Conservation (phyloP, 2,888 invertebrate species). For the Trissolcus japonicus region DNA sequence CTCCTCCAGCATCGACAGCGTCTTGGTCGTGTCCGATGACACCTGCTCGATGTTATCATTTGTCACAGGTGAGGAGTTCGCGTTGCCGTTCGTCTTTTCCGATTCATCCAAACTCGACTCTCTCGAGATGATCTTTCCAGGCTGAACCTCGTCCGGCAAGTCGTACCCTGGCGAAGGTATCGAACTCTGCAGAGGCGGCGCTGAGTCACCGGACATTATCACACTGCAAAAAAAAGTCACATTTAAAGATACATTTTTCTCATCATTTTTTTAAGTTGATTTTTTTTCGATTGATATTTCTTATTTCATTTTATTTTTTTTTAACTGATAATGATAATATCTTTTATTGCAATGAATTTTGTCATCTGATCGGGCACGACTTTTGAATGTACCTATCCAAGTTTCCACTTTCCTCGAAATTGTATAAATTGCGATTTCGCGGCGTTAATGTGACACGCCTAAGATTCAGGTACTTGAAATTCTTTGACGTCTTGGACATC, state of each 20-base stretch:
- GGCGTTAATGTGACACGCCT: too few species aligned
- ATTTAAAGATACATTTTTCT: neutral
- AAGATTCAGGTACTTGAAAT: too few species aligned
- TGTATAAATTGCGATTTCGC: too few species aligned
- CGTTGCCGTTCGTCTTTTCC: slow-evolving; percentile 56
- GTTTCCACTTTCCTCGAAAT: too few species aligned
- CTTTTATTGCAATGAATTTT: neutral
- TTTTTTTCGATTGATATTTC: neutral
- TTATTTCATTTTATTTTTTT: neutral
- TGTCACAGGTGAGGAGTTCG: slow-evolving; percentile 34
- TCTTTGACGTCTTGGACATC: too few species aligned
- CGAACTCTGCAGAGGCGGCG: slow-evolving; percentile 65
- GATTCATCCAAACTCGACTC: slow-evolving; percentile 52
- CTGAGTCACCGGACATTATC: slow-evolving; percentile 69
- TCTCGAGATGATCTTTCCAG: slow-evolving; percentile 63
- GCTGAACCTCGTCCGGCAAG: slow-evolving; percentile 66
- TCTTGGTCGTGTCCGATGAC: slow-evolving; percentile 63
- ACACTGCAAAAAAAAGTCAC: slow-evolving; percentile 63
- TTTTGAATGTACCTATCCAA: neutral
- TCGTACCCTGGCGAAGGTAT: slow-evolving; percentile 66
- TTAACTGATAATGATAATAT: neutral
- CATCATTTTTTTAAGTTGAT: neutral
- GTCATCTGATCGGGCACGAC: neutral
- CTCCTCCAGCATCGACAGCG: slow-evolving; percentile 66
- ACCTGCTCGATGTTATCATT: slow-evolving; percentile 67